Evolutionary conservation across 1,140 invertebrate species (phyloP), one percentile per base, ranked within the genome.

Genomic region (Atopsyche davidsoni): DNA sequence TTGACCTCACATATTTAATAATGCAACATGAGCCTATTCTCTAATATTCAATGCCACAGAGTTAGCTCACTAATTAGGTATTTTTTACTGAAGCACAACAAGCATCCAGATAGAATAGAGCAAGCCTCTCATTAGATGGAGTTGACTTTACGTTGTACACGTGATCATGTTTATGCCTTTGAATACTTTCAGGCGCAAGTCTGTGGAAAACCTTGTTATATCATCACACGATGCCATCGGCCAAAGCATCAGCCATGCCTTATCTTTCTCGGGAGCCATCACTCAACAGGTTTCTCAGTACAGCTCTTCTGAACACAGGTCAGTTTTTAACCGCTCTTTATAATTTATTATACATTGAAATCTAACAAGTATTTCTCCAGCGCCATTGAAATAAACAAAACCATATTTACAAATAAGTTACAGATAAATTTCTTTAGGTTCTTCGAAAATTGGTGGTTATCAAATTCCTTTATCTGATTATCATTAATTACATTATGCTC

Each of bases 181-280:
- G 10, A 9, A 16, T 38, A 11, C 24, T 59, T 60, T 43, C 59
- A 82, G 80, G 79, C 75, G 78, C 64, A 81, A 81, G 62, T 80
- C 80, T 21, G 78, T 80, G 63, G 80, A 82, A 63, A 81, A 81
- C 62, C 62, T 81, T 25, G 65, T 81, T 38, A 72, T 79, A 60
- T 79, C 78, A 36, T 80, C 79, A 47, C 79, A 80, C 58, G 80
- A 81, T 64, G 78, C 79, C 24, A 79, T 81, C 21, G 73, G 68
- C 42, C 63, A 68, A 56, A 64, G 71, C 60, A 67, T 78, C 58
- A 70, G 73, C 66, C 60, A 72, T 58, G 62, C 70, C 13, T 56
- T 76, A 53, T 69, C 67, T 49, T 68, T 72, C 64, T 64, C 73
- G 0, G 69, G 68, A n/a, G 68, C 70, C 18, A 73, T 75, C 60